These are phyloP conservation scores for Scomber scombrus DNA, from an alignment of 2,113 vertebrate species.

Conservation along the genomic window DNA sequence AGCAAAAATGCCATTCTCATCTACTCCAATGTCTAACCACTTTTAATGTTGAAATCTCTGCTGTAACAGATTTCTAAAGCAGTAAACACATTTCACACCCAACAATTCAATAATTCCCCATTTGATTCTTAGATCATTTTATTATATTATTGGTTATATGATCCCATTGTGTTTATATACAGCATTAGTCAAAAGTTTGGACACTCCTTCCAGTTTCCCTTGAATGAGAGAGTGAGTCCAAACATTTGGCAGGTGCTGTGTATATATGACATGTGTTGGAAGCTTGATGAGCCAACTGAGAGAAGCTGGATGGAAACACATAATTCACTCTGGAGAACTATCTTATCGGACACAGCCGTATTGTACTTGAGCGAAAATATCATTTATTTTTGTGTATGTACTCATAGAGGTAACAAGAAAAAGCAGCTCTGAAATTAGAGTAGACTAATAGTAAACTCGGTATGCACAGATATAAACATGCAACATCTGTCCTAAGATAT, in stretches of 20 bases:
- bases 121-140: neutral
- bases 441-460: constrained; percentile 33
- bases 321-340: no score
- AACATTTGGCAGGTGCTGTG: no score
- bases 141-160: neutral
- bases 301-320: neutral
- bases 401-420: neutral
- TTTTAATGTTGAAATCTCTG: neutral
- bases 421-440: constrained; percentile 33
- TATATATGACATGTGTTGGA: constrained; percentile 3
- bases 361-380: neutral
- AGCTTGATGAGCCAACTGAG: neutral
- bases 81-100: no score
- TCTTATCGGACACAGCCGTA: neutral
- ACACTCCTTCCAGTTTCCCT: no score
- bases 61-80: no score
- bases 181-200: no score
- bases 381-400: constrained; percentile 9
- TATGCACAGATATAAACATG: neutral
- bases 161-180: neutral
- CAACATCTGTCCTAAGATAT: constrained; percentile 62
- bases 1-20: no score
- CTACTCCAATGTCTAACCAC: no score
- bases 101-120: neutral
- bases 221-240: no score